A percentile compares a stretch with the other conserved stretches of the same genome.
Conservation (phyloP, 2,888 invertebrate genomes). For the Lucinisca nassula region DNA sequence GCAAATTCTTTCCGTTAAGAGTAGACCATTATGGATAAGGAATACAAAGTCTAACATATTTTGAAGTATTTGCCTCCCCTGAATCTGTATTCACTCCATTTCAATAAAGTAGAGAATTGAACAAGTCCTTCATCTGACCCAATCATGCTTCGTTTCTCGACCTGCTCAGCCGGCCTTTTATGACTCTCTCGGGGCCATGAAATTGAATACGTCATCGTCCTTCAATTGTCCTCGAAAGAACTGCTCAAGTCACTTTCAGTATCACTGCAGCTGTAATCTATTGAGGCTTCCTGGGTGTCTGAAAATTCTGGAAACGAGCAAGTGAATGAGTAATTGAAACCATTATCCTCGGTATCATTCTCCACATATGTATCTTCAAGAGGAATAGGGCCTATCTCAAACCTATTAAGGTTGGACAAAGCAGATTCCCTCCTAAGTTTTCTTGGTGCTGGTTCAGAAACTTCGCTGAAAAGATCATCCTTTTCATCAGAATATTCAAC, state of each 20-base stretch:
- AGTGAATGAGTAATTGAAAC: slow-evolving; percentile 50
- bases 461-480: not conserved
- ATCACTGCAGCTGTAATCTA: slow-evolving; percentile 5
- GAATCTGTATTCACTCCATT: too few relatives aligned
- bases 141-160: not conserved
- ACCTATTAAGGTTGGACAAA: slow-evolving; percentile 24
- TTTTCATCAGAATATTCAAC: slow-evolving; percentile 24
- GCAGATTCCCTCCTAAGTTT: slow-evolving; percentile 31
- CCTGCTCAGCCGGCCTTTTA: too few relatives aligned
- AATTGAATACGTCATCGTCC: not conserved
- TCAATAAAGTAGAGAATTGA: too few relatives aligned
- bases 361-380: slow-evolving; percentile 1
- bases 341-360: not conserved
- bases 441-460: not conserved
- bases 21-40: too few relatives aligned
- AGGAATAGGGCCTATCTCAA: slow-evolving; percentile 5
- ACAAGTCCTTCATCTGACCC: not conserved
- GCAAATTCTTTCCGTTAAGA: too few relatives aligned
- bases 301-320: slow-evolving; percentile 41
- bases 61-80: too few relatives aligned
- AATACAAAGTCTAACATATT: too few relatives aligned
- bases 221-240: not conserved
- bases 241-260: not conserved
- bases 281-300: not conserved
- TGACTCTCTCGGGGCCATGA: not conserved